Evolutionary conservation across 2,888 invertebrate genomes (phyloP), one percentile per base, ranked within the genome.

Genomic region (Parnassius mnemosyne): DNA sequence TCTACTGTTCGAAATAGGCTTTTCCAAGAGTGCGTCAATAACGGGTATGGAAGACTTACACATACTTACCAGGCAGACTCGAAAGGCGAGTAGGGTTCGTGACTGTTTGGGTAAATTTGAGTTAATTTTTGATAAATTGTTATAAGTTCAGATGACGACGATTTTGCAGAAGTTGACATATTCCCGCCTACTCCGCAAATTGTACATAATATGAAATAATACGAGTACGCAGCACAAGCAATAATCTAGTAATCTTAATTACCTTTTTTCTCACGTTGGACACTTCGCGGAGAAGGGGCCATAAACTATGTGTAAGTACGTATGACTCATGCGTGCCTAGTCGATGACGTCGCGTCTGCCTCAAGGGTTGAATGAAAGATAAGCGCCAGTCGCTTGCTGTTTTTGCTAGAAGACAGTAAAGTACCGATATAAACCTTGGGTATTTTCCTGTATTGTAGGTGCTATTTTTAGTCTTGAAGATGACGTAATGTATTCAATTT

Each of bases 321-420:
- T 7, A 34, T 84, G 84, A 85, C 68, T 83, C 84, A 85, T 73
- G 66, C 73, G 69, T 66, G 71, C 75, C 71, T 73, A 69, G 72
- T 67, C 71, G 66, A 69, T 84, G 80, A 81, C 80, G 78, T 74
- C 71, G 74, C 69, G 69, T 71, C 68, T 56, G 60, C 49, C 16
- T 67, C 71, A 76, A 76, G 80, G 81, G 81, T 77, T 83, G 78
- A 83, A 83, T 81, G 78, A 76, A 76, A 82, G 76, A 78, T 73
- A 72, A 68, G 60, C 64, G 68, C 67, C 66, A 68, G 64, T 70
- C 68, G 67, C 66, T 55, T 66, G 69, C 72, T 76, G 71, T 75
- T 76, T 76, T 70, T 69, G 66, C 63, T 41, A 59, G 52, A 70
- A 71, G 70, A 73, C 67, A 69, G 68, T 61, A 61, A 47, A 9